Percentiles rank a stretch among this genome's conserved stretches.
Evolutionary conservation across 2,797 vertebrate species (phyloP).

Genomic region (Channallabes apus): DNA sequence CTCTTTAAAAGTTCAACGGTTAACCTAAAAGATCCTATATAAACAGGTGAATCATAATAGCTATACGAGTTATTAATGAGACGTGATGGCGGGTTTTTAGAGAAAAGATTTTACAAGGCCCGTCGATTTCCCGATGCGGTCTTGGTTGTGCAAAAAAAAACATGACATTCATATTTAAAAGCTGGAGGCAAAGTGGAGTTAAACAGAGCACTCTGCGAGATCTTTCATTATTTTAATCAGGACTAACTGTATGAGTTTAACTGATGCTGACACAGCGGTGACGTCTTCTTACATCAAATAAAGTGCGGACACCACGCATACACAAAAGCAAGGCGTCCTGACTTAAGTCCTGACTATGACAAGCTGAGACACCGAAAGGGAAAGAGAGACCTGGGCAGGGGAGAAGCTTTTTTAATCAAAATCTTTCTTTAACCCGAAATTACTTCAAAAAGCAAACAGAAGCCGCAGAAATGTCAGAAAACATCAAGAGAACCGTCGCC

Average conservation of each 20-base stretch:
- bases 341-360: not conserved
- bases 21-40: not conserved
- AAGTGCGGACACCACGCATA: not conserved
- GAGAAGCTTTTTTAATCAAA: not conserved
- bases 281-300: not conserved
- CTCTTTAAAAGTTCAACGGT: no score
- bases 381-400: not conserved
- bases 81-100: not conserved
- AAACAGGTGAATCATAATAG: not conserved
- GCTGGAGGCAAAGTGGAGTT: not conserved
- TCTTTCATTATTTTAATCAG: not conserved
- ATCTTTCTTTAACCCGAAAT: not conserved
- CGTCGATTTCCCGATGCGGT: not conserved
- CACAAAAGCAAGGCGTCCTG: not conserved
- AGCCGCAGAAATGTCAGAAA: not conserved
- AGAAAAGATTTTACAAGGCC: not conserved
- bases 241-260: not conserved
- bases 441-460: not conserved
- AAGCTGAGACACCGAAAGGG: not conserved
- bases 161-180: not conserved
- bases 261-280: not conserved
- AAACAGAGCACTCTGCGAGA: not conserved
- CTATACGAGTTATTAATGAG: not conserved
- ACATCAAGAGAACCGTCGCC: not conserved
- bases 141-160: not conserved